phyloP scores from a whole-genome alignment of 2,888 invertebrate species.

The Sinotaia quadrata region DNA sequence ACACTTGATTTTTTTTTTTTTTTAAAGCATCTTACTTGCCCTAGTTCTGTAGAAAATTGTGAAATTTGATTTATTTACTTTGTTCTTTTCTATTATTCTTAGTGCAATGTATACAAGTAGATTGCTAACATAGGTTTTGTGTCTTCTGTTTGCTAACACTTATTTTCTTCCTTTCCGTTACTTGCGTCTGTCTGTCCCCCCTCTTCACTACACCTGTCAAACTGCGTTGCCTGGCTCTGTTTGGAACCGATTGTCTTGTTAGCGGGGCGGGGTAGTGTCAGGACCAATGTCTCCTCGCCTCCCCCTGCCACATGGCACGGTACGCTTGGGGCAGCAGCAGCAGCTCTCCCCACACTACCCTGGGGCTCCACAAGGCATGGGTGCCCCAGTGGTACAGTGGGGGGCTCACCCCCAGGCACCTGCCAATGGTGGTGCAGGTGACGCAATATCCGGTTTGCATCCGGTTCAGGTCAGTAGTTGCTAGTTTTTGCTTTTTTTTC shows the following conservation, averaged over 20 bases:
- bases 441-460: constrained; percentile 22
- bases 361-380: constrained; percentile 34
- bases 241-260: constrained; percentile 24
- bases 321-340: constrained; percentile 43
- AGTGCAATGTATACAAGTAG: too few species aligned
- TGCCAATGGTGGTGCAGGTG: constrained; percentile 21
- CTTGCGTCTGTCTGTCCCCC: neutral
- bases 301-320: constrained; percentile 52
- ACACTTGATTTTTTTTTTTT: too few species aligned
- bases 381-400: constrained; percentile 38
- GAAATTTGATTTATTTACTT: too few species aligned
- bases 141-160: too few species aligned
- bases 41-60: too few species aligned
- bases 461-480: constrained; percentile 25
- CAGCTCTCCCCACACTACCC: constrained; percentile 61
- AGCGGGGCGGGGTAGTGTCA: constrained; percentile 65
- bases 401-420: constrained; percentile 24
- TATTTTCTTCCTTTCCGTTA: neutral
- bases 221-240: neutral
- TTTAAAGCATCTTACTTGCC: too few species aligned
- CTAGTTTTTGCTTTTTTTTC: constrained; percentile 3
- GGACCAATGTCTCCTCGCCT: constrained; percentile 67
- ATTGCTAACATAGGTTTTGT: too few species aligned
- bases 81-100: too few species aligned
- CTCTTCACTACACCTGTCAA: neutral